Conservation (phyloP, 2,113 vertebrate genomes). For the Chaetorhynchus papuensis region DNA sequence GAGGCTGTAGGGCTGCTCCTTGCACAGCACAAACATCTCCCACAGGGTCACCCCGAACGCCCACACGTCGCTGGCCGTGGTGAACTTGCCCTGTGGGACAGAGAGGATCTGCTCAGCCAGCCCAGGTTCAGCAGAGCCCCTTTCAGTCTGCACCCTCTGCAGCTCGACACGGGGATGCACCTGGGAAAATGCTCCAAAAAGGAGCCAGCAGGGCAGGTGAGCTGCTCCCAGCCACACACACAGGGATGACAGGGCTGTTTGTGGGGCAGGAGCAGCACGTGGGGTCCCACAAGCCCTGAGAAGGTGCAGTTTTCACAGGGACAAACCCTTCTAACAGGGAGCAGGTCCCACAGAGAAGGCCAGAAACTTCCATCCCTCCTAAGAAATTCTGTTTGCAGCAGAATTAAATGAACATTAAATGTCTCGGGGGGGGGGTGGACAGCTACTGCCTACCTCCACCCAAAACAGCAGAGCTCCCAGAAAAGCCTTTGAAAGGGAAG, state of each 20-base stretch:
- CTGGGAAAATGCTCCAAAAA: background rate
- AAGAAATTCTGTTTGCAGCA: background rate
- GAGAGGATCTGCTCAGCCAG: background rate
- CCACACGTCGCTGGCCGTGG: constrained; percentile 96
- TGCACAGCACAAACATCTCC: constrained; percentile 93
- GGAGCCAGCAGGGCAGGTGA: background rate
- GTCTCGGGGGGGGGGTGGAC: fast-evolving
- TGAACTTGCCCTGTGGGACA: constrained; percentile 89
- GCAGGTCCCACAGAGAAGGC: background rate
- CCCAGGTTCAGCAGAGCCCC: background rate
- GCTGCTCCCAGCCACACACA: background rate
- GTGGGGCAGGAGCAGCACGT: background rate
- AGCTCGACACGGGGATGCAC: fast-evolving
- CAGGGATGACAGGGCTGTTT: background rate
- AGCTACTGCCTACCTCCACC: background rate
- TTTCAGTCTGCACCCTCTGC: background rate
- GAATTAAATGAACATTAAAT: background rate
- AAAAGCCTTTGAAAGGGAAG: background rate
- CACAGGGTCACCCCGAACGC: constrained; percentile 93
- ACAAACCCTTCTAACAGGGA: background rate
- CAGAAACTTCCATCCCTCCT: background rate
- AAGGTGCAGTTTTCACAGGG: background rate
- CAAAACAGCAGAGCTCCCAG: background rate
- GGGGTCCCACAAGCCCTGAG: background rate
- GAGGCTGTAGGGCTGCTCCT: constrained; percentile 90